These are phyloP conservation scores for Danaus chrysippus DNA, from an alignment of 2,888 invertebrate genomes.

Conservation along the genomic window DNA sequence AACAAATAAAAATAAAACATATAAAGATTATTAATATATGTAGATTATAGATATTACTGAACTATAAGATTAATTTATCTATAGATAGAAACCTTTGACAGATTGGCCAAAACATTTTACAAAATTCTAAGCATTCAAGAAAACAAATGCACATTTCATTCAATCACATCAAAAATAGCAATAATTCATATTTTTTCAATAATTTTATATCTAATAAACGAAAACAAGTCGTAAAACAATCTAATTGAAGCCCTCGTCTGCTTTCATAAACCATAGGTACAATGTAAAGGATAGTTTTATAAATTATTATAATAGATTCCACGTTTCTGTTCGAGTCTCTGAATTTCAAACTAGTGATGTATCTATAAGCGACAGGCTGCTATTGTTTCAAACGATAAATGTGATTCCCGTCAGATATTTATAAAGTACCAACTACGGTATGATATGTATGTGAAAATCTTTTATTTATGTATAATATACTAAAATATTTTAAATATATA, in stretches of 20 bases:
- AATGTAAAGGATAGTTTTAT: slow-evolving; percentile 27
- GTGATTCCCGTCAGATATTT: slow-evolving; percentile 9
- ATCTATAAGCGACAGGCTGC: slow-evolving; percentile 20
- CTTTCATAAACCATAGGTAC: slow-evolving; percentile 4
- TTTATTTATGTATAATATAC: too few relatives aligned
- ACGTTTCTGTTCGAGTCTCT: slow-evolving; percentile 30
- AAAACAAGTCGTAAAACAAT: not conserved
- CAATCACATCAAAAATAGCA: too few relatives aligned
- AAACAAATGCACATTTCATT: too few relatives aligned
- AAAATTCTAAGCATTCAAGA: too few relatives aligned
- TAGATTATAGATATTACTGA: too few relatives aligned
- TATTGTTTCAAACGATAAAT: slow-evolving; percentile 16
- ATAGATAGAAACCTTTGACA: too few relatives aligned
- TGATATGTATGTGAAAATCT: not conserved
- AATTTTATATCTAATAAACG: not conserved
- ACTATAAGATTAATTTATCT: too few relatives aligned
- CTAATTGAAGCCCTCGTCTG: not conserved
- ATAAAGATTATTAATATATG: too few relatives aligned
- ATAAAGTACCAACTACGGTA: not conserved
- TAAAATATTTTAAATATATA: too few relatives aligned
- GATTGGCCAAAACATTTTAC: too few relatives aligned
- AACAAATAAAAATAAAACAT: too few relatives aligned
- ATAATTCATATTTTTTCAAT: too few relatives aligned
- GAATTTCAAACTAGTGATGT: slow-evolving; percentile 28
- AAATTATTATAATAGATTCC: slow-evolving; percentile 35